Conservation (phyloP, 2,888 invertebrate genomes). For the Pseudococcus viburni region DNA sequence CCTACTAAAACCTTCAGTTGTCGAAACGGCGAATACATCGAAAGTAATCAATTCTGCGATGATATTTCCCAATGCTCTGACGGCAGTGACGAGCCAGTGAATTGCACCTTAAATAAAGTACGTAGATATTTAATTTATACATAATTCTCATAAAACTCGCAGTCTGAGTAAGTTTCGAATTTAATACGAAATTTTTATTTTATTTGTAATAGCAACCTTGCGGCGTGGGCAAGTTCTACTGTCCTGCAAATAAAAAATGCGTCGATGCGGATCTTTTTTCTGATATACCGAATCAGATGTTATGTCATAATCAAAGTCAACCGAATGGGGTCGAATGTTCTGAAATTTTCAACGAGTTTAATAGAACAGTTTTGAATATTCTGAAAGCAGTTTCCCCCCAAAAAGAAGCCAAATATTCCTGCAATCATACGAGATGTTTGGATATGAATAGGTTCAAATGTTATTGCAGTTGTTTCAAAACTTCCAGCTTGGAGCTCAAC, state of each 20-base stretch:
- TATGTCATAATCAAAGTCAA: neutral
- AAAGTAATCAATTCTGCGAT: conserved; percentile 13
- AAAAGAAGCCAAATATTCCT: neutral
- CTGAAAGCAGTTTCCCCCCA: no score
- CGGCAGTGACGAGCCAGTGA: neutral
- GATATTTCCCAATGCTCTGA: neutral
- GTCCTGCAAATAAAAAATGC: neutral
- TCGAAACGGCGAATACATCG: neutral
- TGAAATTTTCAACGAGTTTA: no score
- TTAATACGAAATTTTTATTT: no score
- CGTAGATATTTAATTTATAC: no score
- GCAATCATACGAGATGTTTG: neutral
- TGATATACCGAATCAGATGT: neutral
- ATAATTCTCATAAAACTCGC: no score
- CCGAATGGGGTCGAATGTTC: no score
- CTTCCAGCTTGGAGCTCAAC: no score
- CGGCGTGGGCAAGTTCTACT: neutral
- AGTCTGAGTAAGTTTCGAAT: no score
- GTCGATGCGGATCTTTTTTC: neutral
- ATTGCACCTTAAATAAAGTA: neutral
- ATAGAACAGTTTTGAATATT: no score
- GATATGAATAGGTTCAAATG: neutral
- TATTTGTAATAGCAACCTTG: neutral
- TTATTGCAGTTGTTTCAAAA: neutral
- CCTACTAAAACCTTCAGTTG: neutral